A percentile compares a stretch with the other conserved stretches of the same genome.
Conservation (phyloP, 2,113 vertebrate genomes). For the Leuciscus idus region DNA sequence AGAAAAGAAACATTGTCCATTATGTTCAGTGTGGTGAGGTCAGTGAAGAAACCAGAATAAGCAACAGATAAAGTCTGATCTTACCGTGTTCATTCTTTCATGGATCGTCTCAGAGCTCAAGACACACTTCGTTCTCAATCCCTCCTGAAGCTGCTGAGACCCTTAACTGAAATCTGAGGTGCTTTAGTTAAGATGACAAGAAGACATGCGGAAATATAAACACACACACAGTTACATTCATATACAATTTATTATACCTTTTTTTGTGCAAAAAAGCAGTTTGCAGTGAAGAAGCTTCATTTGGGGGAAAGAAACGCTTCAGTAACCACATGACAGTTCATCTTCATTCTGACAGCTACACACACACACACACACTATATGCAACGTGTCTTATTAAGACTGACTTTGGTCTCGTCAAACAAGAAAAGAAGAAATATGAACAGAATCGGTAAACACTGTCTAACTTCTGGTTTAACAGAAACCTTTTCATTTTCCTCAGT, state of each 20-base stretch:
- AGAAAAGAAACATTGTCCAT: not conserved
- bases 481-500: not conserved
- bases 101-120: not conserved
- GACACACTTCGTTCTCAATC: not conserved
- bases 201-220: not conserved
- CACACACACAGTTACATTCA: not conserved
- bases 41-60: not conserved
- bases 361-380: not conserved
- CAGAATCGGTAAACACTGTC: not conserved
- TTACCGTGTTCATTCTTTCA: not conserved
- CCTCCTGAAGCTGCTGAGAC: not conserved
- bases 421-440: not conserved
- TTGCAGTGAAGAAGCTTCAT: conserved; percentile 14
- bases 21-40: not conserved
- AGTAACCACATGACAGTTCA: conserved; percentile 24
- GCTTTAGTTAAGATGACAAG: conserved; percentile 7
- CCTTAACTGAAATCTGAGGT: not conserved
- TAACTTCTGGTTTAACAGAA: not conserved
- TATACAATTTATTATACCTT: not conserved
- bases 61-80: not conserved
- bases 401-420: conserved; percentile 12
- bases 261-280: not conserved
- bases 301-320: conserved; percentile 17
- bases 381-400: not conserved
- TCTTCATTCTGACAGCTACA: conserved; percentile 22